Percentiles rank a stretch among this genome's conserved stretches.
phyloP scores from a whole-genome alignment of 30 jellyfish, hydroid and myxozoan species.

The Kudoa iwatai region DNA sequence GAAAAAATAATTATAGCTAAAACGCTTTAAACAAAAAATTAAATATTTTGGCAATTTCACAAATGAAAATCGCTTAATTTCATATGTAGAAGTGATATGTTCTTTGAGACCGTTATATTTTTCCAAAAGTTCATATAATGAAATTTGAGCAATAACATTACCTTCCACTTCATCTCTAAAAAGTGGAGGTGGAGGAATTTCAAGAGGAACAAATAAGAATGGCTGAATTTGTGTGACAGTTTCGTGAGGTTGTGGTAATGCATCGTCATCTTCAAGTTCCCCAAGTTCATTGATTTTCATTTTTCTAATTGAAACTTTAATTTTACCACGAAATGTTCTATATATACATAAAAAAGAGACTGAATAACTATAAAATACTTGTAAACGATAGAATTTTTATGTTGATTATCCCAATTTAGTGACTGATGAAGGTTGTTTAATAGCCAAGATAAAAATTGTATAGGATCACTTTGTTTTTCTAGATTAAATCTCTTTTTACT shows the following conservation, averaged over 20 bases:
- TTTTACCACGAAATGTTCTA: constrained; percentile 56
- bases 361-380: no score
- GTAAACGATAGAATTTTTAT: constrained; percentile 1
- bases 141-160: constrained; percentile 61
- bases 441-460: constrained; percentile 58
- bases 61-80: constrained; percentile 29
- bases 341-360: no score
- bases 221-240: constrained; percentile 5
- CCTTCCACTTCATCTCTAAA: constrained; percentile 58
- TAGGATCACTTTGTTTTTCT: constrained; percentile 15
- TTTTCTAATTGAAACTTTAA: constrained; percentile 15
- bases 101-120: constrained; percentile 54
- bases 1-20: constrained; percentile 49
- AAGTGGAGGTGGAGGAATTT: constrained; percentile 88
- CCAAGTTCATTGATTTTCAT: constrained; percentile 46
- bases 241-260: background rate
- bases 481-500: constrained; percentile 40
- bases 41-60: constrained; percentile 46
- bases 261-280: constrained; percentile 19
- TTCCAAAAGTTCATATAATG: constrained; percentile 21
- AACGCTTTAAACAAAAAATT: constrained; percentile 32
- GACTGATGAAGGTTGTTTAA: constrained; percentile 41
- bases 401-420: constrained; percentile 23
- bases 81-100: constrained; percentile 46
- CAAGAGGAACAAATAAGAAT: constrained; percentile 34